These are phyloP conservation scores for Zalophus californianus DNA, from an alignment of 2,797 vertebrate genomes.

Conservation along the genomic window DNA sequence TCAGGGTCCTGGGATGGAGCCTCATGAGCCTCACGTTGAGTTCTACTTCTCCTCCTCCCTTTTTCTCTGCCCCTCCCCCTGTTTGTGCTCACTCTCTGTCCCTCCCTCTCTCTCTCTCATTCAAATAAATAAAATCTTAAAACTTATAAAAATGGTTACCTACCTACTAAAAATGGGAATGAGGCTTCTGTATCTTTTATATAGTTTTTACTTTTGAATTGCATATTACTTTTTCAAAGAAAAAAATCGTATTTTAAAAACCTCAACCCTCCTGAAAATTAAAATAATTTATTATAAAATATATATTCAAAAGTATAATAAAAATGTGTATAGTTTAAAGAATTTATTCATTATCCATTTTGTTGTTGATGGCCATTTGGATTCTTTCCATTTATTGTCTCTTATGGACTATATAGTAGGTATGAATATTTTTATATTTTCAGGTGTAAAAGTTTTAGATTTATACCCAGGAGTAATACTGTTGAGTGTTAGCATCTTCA, in stretches of 20 bases:
- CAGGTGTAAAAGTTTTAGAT: neutral
- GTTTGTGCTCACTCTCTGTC: neutral
- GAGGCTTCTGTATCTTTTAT: slow-evolving; percentile 29
- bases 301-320: neutral
- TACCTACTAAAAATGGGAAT: neutral
- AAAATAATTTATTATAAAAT: slow-evolving; percentile 44
- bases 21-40: neutral
- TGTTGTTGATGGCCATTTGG: slow-evolving; percentile 20
- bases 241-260: slow-evolving; percentile 47
- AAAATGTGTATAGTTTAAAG: slow-evolving; percentile 20
- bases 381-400: slow-evolving; percentile 28
- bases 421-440: slow-evolving; percentile 51
- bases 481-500: neutral
- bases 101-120: neutral
- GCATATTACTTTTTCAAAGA: neutral
- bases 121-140: neutral
- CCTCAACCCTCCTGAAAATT: slow-evolving; percentile 2
- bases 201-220: slow-evolving; percentile 54
- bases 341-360: slow-evolving; percentile 4
- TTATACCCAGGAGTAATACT: slow-evolving; percentile 28
- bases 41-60: neutral
- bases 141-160: neutral
- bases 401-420: neutral
- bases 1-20: neutral
- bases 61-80: neutral